Base-by-base conservation (phyloP, 2,113 vertebrate genomes). In the Canis aureus region DNA sequence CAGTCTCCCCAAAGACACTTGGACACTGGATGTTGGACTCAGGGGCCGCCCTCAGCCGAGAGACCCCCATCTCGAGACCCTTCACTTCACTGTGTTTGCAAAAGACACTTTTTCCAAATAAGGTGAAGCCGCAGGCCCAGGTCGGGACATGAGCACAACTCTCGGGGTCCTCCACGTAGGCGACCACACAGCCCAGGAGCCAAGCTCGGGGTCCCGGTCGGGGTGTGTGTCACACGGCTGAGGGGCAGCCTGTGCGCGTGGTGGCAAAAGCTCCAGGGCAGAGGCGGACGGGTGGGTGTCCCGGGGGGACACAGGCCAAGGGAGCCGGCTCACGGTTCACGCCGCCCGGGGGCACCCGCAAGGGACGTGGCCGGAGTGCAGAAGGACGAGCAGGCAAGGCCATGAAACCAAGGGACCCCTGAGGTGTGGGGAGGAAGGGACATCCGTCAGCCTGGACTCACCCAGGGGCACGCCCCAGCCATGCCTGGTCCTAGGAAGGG, bases 261-360 rank as follows among this genome's bases (percentile, higher is more conserved):
- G 53, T 2, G 1, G 19, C 53, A 12, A 23, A 11, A 20, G 15
- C 20, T 38, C 11, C 10, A 73, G 43, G 35, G 71, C 71, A 73
- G 71, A 23, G 22, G 2, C 5, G 22, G 35, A 0, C 4, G 69
- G 35, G 8, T 11, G 35, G 43, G 32, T 10, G 3, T 35, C n/a
- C 32, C 3, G 11, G 20, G 59, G 1, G 3, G 20, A 59, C 32
- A 22, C 32, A 59, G 20, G 79, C 19, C 16, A 55, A 35, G 11
- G 11, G 53, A 35, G 11, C 6, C 3, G 11, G 32, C 20, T 8
- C 17, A 6, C 0, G 6, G 79, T 59, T 57, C 55, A 23, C 17
- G 0, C 32, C 15, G 12, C 55, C 32, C 8, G 20, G 35, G 55
- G 11, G 32, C 12, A 0, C 32, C 55, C 25, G 2, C 0, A 0